Evolutionary conservation across 2,797 vertebrate species (phyloP).

Genomic region (Chromis chromis): DNA sequence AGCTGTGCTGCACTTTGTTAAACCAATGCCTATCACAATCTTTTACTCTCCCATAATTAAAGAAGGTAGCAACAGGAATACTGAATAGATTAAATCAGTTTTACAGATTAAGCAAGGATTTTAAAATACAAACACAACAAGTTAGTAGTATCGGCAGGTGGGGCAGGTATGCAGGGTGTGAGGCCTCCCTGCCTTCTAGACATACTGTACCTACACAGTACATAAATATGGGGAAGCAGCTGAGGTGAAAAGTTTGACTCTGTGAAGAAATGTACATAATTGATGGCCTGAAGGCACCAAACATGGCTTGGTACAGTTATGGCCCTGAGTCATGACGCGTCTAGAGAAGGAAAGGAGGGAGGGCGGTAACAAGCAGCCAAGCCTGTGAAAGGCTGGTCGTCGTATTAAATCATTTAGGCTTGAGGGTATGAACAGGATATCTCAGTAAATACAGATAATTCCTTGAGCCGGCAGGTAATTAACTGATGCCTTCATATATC

Average conservation of each 20-base stretch:
- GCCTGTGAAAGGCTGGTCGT: conserved; percentile 25
- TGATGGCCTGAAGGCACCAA: conserved; percentile 55
- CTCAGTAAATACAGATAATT: conserved; percentile 5
- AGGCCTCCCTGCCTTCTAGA: conserved; percentile 10
- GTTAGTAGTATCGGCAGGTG: background rate
- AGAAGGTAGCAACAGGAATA: background rate
- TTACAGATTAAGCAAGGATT: background rate
- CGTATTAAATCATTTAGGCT: conserved; percentile 55
- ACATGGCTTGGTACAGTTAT: conserved; percentile 43
- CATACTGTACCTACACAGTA: conserved; percentile 16
- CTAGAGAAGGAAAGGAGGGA: conserved; percentile 28
- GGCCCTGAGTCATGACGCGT: conserved; percentile 47
- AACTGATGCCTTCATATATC: conserved; percentile 4
- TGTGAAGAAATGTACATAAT: conserved; percentile 62
- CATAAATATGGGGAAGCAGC: conserved; percentile 35
- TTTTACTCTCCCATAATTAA: background rate
- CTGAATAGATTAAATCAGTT: background rate
- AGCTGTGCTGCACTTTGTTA: background rate
- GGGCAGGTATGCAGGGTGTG: conserved; percentile 20
- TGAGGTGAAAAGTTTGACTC: conserved; percentile 71
- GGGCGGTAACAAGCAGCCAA: conserved; percentile 12
- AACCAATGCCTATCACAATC: background rate
- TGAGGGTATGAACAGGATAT: conserved; percentile 31
- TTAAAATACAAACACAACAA: background rate
- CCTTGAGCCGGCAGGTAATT: conserved; percentile 24